phyloP scores from a whole-genome alignment of 2,797 vertebrate genomes.

The Tragopan temminckii region DNA sequence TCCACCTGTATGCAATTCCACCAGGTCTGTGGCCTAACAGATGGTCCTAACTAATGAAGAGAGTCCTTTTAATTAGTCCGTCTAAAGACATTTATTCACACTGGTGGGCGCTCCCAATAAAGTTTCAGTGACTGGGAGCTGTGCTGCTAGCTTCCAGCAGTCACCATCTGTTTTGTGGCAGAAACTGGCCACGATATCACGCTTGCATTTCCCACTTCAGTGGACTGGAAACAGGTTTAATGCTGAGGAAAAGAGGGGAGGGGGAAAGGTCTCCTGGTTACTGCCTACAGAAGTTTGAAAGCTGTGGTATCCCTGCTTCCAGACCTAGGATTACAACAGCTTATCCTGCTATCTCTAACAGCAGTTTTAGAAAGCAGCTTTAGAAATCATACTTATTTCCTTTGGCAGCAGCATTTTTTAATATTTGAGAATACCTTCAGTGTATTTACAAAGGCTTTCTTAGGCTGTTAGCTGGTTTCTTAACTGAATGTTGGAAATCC shows the following conservation, averaged over 20 bases:
- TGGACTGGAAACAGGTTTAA: conserved; percentile 83
- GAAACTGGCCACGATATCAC: conserved; percentile 76
- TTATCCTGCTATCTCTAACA: conserved; percentile 70
- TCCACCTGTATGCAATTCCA: conserved; percentile 79
- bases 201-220: conserved; percentile 81
- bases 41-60: conserved; percentile 90
- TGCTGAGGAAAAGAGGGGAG: conserved; percentile 13
- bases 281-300: conserved; percentile 58
- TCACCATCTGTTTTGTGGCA: conserved; percentile 91
- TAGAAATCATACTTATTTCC: conserved; percentile 34
- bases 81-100: conserved; percentile 89
- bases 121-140: conserved; percentile 85
- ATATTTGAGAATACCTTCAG: conserved; percentile 51
- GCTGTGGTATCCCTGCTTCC: conserved; percentile 57
- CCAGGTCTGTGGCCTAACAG: conserved; percentile 87
- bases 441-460: conserved; percentile 41
- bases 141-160: conserved; percentile 85
- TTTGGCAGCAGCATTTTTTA: conserved; percentile 46
- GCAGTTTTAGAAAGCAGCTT: conserved; percentile 53
- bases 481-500: conserved; percentile 53
- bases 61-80: conserved; percentile 90
- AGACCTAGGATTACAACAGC: conserved; percentile 67
- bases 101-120: conserved; percentile 82
- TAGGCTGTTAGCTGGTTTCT: conserved; percentile 28
- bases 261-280: conserved; percentile 52